These are phyloP conservation scores for Xylophagus ater DNA, from an alignment of 2,888 invertebrate genomes.

Conservation along the genomic window DNA sequence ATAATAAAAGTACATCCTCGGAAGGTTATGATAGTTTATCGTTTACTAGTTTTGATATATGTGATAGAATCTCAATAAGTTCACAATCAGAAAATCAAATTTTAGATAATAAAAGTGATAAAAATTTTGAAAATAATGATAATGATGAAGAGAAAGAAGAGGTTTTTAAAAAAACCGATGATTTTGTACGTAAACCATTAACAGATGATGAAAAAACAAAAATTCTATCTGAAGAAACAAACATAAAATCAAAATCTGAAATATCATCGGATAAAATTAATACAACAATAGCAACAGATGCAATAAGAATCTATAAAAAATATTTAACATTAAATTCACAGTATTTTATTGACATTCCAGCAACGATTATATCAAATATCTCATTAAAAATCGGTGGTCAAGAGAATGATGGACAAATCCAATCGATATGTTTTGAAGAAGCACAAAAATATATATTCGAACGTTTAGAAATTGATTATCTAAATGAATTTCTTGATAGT, in stretches of 20 bases:
- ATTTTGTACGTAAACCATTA: slow-evolving; percentile 33
- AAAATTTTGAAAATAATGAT: slow-evolving; percentile 7
- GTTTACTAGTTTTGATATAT: slow-evolving; percentile 14
- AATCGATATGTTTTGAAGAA: slow-evolving; percentile 51
- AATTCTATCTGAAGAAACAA: slow-evolving; percentile 35
- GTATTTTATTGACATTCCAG: slow-evolving; percentile 31
- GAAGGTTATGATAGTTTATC: slow-evolving; percentile 15
- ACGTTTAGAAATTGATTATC: slow-evolving; percentile 61
- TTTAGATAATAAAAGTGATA: slow-evolving; percentile 11
- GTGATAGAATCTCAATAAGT: slow-evolving; percentile 16
- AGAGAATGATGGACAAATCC: slow-evolving; percentile 8
- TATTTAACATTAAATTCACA: slow-evolving; percentile 33
- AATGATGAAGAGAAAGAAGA: slow-evolving; percentile 18
- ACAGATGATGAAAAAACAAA: slow-evolving; percentile 39
- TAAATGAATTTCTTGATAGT: slow-evolving; percentile 71
- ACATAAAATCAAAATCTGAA: slow-evolving; percentile 19
- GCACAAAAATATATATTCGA: slow-evolving; percentile 58
- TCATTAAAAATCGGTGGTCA: slow-evolving; percentile 30
- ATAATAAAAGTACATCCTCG: slow-evolving; percentile 6
- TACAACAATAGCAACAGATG: slow-evolving; percentile 28
- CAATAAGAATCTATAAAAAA: slow-evolving; percentile 37
- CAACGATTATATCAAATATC: slow-evolving; percentile 32
- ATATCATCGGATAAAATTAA: slow-evolving; percentile 2
- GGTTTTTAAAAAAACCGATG: slow-evolving; percentile 23
- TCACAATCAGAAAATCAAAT: slow-evolving; percentile 16